These are phyloP conservation scores for Seladonia tumulorum DNA, from an alignment of 2,888 invertebrate species.

Conservation along the genomic window DNA sequence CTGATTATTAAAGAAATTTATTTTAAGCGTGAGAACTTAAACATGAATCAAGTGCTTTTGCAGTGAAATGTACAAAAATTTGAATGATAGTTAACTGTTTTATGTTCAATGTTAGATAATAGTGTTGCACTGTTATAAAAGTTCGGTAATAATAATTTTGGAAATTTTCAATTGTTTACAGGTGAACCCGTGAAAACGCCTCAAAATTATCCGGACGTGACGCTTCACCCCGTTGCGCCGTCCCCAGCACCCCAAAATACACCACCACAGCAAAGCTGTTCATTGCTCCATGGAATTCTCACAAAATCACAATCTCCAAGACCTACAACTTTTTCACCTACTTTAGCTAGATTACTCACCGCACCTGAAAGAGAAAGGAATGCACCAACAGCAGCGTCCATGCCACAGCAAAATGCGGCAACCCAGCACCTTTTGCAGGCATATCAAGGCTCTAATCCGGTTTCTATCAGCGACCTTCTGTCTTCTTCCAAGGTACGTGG, in stretches of 20 bases:
- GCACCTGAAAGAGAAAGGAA: conserved; percentile 85
- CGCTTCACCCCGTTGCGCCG: conserved; percentile 89
- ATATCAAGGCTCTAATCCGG: conserved; percentile 82
- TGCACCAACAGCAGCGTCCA: conserved; percentile 75
- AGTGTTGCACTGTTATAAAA: background rate
- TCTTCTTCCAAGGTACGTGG: conserved; percentile 85
- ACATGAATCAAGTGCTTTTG: too few species aligned
- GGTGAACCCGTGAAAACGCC: conserved; percentile 85
- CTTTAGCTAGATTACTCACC: conserved; percentile 91
- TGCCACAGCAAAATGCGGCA: conserved; percentile 75
- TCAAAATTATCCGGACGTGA: conserved; percentile 92
- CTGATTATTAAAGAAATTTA: background rate
- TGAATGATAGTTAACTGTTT: too few species aligned
- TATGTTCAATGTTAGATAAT: background rate
- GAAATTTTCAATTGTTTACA: conserved; percentile 56
- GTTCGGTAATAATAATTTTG: background rate
- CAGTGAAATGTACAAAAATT: too few species aligned
- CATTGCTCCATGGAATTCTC: conserved; percentile 91
- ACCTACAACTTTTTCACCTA: conserved; percentile 91
- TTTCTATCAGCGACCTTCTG: conserved; percentile 85
- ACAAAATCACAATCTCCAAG: conserved; percentile 87
- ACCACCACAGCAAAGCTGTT: conserved; percentile 86
- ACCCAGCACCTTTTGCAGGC: conserved; percentile 81
- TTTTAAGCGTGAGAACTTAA: background rate
- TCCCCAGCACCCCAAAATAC: conserved; percentile 79